phyloP scores from a whole-genome alignment of 2,888 invertebrate species.

The Melangyna quadrimaculata region DNA sequence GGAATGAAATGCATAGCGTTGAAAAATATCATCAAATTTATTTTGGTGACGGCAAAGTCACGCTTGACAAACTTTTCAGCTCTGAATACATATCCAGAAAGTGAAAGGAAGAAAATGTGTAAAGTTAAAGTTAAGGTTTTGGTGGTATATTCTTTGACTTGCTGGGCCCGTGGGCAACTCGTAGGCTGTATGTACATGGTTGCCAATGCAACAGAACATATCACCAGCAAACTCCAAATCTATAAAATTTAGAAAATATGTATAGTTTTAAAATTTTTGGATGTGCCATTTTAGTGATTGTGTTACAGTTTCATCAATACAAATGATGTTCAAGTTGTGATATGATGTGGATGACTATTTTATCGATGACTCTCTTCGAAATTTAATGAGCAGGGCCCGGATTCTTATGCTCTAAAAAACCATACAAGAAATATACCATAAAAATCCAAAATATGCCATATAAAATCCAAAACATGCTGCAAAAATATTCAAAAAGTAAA shows the following conservation, averaged over 20 bases:
- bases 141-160: neutral
- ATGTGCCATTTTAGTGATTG: too few species aligned
- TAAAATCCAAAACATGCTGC: too few species aligned
- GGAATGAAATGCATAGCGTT: neutral
- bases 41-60: conserved; percentile 33
- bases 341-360: too few species aligned
- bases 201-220: neutral
- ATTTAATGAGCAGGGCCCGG: too few species aligned
- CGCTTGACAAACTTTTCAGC: conserved; percentile 40
- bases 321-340: too few species aligned
- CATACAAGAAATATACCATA: too few species aligned
- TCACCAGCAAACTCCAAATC: neutral
- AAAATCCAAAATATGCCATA: too few species aligned
- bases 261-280: too few species aligned
- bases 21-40: neutral
- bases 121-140: conserved; percentile 9
- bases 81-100: conserved; percentile 42
- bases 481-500: too few species aligned
- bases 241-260: neutral
- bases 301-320: too few species aligned
- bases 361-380: too few species aligned
- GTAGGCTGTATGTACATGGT: neutral
- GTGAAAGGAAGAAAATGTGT: conserved; percentile 65
- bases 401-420: too few species aligned
- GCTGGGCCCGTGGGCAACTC: conserved; percentile 26